Conservation (phyloP, 2,888 invertebrate genomes). For the Cybosia mesomella region DNA sequence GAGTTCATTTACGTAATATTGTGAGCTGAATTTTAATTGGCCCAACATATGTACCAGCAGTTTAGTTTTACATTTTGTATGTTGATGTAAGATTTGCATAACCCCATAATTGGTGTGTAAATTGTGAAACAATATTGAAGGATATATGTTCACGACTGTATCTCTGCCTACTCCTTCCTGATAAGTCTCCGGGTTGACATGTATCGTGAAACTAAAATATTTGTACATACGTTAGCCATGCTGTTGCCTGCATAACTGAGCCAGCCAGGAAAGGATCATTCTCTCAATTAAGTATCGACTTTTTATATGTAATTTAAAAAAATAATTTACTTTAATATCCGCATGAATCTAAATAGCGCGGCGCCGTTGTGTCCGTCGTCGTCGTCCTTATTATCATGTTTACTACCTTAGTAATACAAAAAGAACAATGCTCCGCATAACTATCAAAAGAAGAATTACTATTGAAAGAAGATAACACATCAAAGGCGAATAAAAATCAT, state of each 20-base stretch:
- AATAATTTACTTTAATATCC: no score
- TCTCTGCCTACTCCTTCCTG: neutral
- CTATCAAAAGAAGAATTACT: neutral
- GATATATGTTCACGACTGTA: neutral
- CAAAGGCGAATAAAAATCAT: slow-evolving; percentile 24
- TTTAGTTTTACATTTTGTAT: slow-evolving; percentile 55
- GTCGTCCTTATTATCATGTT: no score
- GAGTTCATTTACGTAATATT: slow-evolving; percentile 68
- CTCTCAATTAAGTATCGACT: no score
- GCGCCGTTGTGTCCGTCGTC: no score
- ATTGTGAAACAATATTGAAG: slow-evolving; percentile 28
- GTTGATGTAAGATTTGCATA: slow-evolving; percentile 47
- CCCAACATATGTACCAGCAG: slow-evolving; percentile 48
- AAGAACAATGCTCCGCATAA: neutral
- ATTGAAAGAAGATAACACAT: slow-evolving; percentile 34
- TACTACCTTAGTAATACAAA: neutral
- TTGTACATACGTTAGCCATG: neutral
- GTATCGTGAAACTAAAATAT: neutral
- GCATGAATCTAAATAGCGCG: no score
- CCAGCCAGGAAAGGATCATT: no score
- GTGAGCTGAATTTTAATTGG: slow-evolving; percentile 63
- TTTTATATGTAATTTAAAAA: no score
- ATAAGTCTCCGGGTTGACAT: no score
- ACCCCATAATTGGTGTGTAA: slow-evolving; percentile 33
- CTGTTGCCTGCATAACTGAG: no score